Base-by-base conservation (phyloP, 1,140 invertebrate species). In the Platorchestia sp. region DNA sequence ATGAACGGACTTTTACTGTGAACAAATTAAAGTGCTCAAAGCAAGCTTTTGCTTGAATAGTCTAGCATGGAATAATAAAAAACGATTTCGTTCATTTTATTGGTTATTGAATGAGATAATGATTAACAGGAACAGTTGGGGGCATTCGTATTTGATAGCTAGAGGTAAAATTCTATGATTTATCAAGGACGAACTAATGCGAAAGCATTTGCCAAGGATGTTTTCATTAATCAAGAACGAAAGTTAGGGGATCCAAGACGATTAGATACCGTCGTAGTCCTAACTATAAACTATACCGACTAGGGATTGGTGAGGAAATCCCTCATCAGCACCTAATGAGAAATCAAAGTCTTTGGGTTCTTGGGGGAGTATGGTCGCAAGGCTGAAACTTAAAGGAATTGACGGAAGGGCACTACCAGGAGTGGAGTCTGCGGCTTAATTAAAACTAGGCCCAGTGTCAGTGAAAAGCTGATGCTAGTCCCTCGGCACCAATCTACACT, bases 331-430 rank as follows among this genome's bases (percentile, higher is more conserved):
- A 96, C 87, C 97, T 97, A 97, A 96, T 97, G 97, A 97, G 97
- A 97, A 97, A 98, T 97, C 98, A 98, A 98, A 98, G 98, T 98
- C 97, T 98, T 98, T 98, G 98, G 98, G 98, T 98, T 98, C 98
- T 98, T 98, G 98, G 98, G 98, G 98, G 97, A 98, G 98, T 98
- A 98, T 98, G 98, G 98, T 98, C 98, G 98, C 98, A 98, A 99
- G 98, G 98, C 98, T 98, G 98, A 98, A 98, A 98, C 98, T 98
- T 98, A 98, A 98, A 98, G 98, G 98, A 98, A 98, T 98, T 98
- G 98, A 98, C 98, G 98, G 98, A 98, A 98, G 98, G 98, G 98
- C 98, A 98, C 98, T 98, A 98, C 98, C 98, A 98, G 98, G 98
- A 98, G 98, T 98, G 98, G 98, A 98, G 98, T 98, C 98, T 98